Percentiles rank a stretch among this genome's conserved stretches.
phyloP scores from a whole-genome alignment of 23 tunicate species.

The Diplosoma virens region DNA sequence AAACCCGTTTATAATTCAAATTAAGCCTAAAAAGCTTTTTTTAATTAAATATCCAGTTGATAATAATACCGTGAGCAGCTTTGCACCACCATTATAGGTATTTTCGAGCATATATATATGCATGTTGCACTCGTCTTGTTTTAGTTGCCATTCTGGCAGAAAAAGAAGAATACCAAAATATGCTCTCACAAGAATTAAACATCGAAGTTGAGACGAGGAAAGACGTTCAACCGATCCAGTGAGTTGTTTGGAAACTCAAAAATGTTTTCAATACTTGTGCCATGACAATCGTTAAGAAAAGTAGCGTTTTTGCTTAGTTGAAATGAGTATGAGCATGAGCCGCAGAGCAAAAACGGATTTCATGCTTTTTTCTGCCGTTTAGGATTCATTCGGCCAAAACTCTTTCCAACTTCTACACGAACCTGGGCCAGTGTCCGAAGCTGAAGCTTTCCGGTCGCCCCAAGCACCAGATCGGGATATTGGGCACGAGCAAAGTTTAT shows the following conservation, averaged over 20 bases:
- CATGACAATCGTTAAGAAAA: background rate
- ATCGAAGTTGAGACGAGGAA: constrained; percentile 42
- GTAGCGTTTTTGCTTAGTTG: background rate
- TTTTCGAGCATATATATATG: too few species aligned
- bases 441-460: constrained; percentile 81
- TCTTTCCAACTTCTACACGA: constrained; percentile 60
- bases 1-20: too few species aligned
- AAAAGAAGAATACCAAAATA: constrained; percentile 40
- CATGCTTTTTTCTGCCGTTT: background rate
- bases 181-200: constrained; percentile 26
- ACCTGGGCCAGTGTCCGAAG: constrained; percentile 59
- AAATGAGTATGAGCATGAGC: background rate
- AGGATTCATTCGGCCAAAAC: constrained; percentile 69
- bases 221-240: constrained; percentile 69
- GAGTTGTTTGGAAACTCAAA: background rate
- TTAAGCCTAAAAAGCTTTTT: too few species aligned
- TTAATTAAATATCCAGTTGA: too few species aligned
- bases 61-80: too few species aligned
- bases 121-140: too few species aligned
- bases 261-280: background rate
- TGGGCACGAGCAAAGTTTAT: constrained; percentile 89
- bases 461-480: constrained; percentile 63
- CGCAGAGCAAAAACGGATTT: background rate
- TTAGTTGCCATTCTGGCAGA: constrained; percentile 62
- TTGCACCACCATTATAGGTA: too few species aligned